Percentiles rank a stretch among this genome's conserved stretches.
phyloP scores from a whole-genome alignment of 2,113 vertebrate genomes.

The Pterocles burchelli region DNA sequence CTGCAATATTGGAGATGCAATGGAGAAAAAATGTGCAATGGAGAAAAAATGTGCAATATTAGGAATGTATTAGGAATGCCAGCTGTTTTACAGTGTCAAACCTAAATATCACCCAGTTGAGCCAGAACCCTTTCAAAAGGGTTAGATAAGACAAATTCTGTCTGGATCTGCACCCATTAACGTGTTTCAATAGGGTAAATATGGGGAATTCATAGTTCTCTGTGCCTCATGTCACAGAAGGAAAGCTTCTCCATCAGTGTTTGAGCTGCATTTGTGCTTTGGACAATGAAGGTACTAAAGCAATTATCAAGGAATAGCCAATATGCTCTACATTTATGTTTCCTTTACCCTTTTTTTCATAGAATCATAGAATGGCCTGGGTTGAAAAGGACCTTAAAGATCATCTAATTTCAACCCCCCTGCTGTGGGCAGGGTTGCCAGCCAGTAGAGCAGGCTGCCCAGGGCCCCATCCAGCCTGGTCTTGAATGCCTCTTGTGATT shows the following conservation, averaged over 20 bases:
- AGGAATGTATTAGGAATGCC: background rate
- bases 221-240: background rate
- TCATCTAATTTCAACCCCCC: too few relatives aligned
- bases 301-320: background rate
- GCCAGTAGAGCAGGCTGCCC: too few relatives aligned
- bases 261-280: background rate
- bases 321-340: background rate
- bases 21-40: background rate
- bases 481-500: background rate
- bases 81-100: background rate
- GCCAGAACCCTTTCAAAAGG: background rate
- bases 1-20: accelerated
- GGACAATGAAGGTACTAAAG: background rate
- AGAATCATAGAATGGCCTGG: too few relatives aligned
- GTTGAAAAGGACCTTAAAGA: too few relatives aligned
- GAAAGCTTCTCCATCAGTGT: background rate
- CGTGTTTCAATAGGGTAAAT: background rate
- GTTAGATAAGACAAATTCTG: background rate
- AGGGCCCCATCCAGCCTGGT: too few relatives aligned
- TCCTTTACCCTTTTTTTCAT: background rate
- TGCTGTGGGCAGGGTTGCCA: too few relatives aligned
- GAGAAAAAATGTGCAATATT: background rate
- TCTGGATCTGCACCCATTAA: background rate
- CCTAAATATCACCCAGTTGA: background rate
- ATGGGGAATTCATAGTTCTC: background rate